Evolutionary conservation across 1,140 invertebrate genomes (phyloP), one percentile per base, ranked within the genome.

Genomic region (Drosophila pectinifera): DNA sequence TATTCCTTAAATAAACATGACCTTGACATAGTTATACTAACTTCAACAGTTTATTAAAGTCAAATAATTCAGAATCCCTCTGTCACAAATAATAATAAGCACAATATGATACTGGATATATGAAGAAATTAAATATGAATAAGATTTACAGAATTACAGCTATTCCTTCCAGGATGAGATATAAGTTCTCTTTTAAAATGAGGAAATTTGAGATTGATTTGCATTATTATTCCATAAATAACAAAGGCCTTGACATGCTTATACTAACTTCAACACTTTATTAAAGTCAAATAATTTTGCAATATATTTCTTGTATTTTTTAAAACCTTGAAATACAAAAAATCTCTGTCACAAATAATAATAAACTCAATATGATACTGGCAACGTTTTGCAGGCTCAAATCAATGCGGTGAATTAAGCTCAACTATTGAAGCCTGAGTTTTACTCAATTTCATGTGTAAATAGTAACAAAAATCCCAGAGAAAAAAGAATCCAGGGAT

Each of bases 361-460:
- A 20, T 26, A 11, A 31, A 8, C 2, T 10, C 10, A 31, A 31
- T 31, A 31, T 31, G 10, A 11, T 10, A 31, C 8, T 31, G 8
- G 28, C 10, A 31, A 31, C 28, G 11, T 18, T 38, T 22, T 14
- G 4, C 48, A 51, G 13, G 8, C 7, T 26, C 46, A 59, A 36
- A 38, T 26, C n/a, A 56, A 26, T 20, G 22, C 22, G 2, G 34
- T 56, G 22, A 57, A 39, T 64, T 14, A 39, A 38, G 22, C 57
- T 14, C 14, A 64, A 16, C 42, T 28, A 63, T 28, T 63, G 22
- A 28, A 16, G 41, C 14, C 41, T 14, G 24, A 46, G 16, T 22
- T 38, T 14, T 28, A 67, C 26, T 42, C 26, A 31, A 39, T 68
- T 53, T 67, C 20, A 54, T 54, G 34, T 67, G 62, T 34, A 68